These are phyloP conservation scores for Ceratoteleas bidentatus DNA, from an alignment of 1,140 invertebrate genomes.

Conservation along the genomic window DNA sequence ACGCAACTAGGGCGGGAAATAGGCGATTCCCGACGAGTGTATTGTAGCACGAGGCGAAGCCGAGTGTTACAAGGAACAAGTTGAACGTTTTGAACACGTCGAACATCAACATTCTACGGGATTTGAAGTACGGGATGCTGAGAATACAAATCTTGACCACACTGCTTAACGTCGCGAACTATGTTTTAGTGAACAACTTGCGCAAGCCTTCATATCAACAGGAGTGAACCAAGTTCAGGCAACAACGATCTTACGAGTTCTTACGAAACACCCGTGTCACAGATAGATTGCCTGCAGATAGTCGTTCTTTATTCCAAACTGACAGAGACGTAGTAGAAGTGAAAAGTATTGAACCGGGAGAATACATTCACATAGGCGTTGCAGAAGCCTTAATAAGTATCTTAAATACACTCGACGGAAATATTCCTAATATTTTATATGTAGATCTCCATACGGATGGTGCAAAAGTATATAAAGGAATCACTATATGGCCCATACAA, in stretches of 20 bases:
- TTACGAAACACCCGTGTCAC: background rate
- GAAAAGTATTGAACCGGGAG: background rate
- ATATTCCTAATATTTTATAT: conserved; percentile 9
- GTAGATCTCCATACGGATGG: conserved; percentile 27
- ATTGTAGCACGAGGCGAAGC: too few species aligned
- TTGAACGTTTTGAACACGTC: too few species aligned
- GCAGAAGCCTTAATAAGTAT: background rate
- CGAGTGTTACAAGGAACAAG: too few species aligned
- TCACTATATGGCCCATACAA: conserved; percentile 35
- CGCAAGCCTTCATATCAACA: background rate
- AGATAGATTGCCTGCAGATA: background rate
- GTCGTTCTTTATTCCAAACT: background rate
- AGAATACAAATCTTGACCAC: too few species aligned
- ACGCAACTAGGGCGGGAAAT: too few species aligned
- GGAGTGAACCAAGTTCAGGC: conserved; percentile 5
- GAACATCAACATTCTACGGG: too few species aligned
- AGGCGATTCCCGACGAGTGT: too few species aligned
- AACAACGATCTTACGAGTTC: background rate
- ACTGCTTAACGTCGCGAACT: too few species aligned
- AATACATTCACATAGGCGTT: conserved; percentile 23
- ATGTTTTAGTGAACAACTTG: background rate
- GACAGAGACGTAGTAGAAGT: background rate
- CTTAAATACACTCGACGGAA: background rate
- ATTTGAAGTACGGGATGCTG: too few species aligned
- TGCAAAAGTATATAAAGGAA: conserved; percentile 28